Percentiles rank a stretch among this genome's conserved stretches.
Evolutionary conservation across 2,888 invertebrate genomes (phyloP).

Genomic region (Ectobius pallidus): DNA sequence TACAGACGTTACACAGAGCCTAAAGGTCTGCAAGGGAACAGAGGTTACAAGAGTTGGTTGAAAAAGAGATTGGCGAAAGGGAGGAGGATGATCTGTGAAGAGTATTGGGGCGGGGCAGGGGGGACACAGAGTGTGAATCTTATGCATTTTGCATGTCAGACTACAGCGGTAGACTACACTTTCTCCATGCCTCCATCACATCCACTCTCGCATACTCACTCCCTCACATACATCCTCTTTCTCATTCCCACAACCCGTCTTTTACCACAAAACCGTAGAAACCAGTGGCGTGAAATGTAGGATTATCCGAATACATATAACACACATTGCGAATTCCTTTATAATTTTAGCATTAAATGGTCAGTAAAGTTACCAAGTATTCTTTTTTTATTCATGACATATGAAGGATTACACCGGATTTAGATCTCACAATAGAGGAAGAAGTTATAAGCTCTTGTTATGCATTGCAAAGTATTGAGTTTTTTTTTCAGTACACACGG

Average conservation of each 20-base stretch:
- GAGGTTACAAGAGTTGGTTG: not conserved
- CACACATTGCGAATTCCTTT: not conserved
- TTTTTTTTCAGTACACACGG: too few species aligned
- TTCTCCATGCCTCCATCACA: conserved; percentile 32
- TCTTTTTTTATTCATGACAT: too few species aligned
- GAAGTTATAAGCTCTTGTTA: too few species aligned
- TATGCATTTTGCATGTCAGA: conserved; percentile 43
- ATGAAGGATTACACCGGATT: too few species aligned
- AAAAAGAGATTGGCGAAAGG: not conserved
- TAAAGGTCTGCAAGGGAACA: conserved; percentile 23
- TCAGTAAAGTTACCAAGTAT: not conserved
- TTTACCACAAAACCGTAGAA: not conserved
- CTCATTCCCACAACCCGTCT: conserved; percentile 12
- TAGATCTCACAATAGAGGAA: too few species aligned
- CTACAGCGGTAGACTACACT: conserved; percentile 14
- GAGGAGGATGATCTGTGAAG: not conserved
- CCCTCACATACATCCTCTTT: too few species aligned
- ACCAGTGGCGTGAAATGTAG: not conserved
- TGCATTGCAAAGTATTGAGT: too few species aligned
- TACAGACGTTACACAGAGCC: conserved; percentile 10
- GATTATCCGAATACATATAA: not conserved
- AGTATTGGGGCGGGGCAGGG: not conserved
- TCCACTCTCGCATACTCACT: conserved; percentile 42
- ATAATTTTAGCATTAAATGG: not conserved
- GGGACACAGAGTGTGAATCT: conserved; percentile 34